phyloP scores from a whole-genome alignment of 2,113 vertebrate genomes.

The Vulpes vulpes region DNA sequence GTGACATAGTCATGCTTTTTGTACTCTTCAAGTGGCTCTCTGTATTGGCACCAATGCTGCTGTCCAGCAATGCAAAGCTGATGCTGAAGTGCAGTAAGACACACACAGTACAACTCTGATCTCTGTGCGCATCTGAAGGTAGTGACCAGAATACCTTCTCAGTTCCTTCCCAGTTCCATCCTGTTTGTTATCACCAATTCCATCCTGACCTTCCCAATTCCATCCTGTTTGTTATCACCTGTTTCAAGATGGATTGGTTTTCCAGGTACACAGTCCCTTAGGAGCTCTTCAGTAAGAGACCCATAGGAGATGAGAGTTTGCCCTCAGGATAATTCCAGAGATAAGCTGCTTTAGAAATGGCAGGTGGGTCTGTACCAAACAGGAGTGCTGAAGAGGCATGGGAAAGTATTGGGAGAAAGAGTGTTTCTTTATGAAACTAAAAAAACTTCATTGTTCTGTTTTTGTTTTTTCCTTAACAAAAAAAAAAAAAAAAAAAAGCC shows the following conservation, averaged over 20 bases:
- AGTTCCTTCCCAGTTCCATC: too few relatives aligned
- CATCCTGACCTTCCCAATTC: not conserved
- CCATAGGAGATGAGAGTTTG: fast-evolving
- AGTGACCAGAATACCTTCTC: too few relatives aligned
- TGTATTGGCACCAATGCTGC: fast-evolving
- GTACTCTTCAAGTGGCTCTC: not conserved
- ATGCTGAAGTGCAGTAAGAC: too few relatives aligned
- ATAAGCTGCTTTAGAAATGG: not conserved
- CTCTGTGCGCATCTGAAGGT: too few relatives aligned
- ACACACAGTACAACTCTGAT: not conserved
- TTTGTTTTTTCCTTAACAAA: not conserved
- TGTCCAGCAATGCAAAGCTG: not conserved
- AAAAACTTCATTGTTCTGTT: not conserved
- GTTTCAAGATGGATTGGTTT: not conserved
- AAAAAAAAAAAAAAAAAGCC: not conserved
- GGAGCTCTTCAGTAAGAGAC: not conserved
- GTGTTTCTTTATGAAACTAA: not conserved
- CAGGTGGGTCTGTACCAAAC: too few relatives aligned
- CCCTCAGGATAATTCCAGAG: not conserved
- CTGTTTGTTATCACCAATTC: not conserved
- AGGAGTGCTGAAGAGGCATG: not conserved
- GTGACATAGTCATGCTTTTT: not conserved
- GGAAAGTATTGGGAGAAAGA: not conserved
- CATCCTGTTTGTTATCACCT: not conserved
- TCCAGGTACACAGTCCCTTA: not conserved